Base-by-base conservation (phyloP, 2,888 invertebrate species). In the Mythimna albipuncta region DNA sequence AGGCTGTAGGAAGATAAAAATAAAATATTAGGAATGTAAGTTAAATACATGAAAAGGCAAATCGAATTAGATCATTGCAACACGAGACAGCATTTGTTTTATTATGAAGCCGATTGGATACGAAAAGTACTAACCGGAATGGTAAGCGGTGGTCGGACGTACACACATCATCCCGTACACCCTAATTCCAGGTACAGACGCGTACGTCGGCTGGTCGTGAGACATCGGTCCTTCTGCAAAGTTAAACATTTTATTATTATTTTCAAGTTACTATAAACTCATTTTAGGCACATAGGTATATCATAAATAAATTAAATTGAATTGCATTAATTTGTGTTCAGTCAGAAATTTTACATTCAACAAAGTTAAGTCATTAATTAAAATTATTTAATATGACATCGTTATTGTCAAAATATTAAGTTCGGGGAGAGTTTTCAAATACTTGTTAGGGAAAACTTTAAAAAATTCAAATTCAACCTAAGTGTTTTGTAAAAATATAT, bases 141-240 rank as follows among this genome's bases (percentile, higher is more conserved):
- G 92, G 80, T 93, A 94, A 74, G 92, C 88, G 38, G 95, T 91
- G 3, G 92, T 92, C 0, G 97, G 97, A 76, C 97, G 95, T 0
- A 98, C 98, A 91, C 99, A 99, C 97, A 99, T 98, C 99, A 99
- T 99, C 61, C 99, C 99, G 90, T 98, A 99, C 0, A 99, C 99
- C 82, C 99, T 97, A 81, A 99, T 99, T 2, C 99, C 99, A 5
- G 99, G 99, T 13, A 99, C 99, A 85, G 99, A 98, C 4, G 99
- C 99, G 91, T 99, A 99, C 0, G 98, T 98, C 19, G 99, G 99
- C 91, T 99, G 99, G 91, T 99, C 98, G 92, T 99, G 99, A 13
- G 98, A 98, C 97, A 99, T 98, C 68, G 99, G 99, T 19, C 99
- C 99, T 96, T 99, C 99, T 99, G 96, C 64, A 90, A 92, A 32